Base-by-base conservation (phyloP, 2,797 vertebrate species). In the Pampus argenteus region DNA sequence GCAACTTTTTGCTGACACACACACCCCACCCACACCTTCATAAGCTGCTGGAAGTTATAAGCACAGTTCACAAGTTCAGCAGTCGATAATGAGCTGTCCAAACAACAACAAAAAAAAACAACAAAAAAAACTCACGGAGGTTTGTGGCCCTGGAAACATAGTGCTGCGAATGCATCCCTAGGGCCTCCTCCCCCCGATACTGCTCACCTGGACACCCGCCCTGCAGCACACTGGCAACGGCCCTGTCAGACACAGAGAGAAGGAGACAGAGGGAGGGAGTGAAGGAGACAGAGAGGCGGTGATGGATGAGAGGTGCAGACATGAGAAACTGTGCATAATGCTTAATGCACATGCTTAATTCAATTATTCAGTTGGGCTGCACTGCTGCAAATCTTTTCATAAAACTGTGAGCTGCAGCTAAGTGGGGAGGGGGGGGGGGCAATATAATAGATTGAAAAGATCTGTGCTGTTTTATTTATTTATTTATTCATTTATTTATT, bases 141-240 rank as follows among this genome's bases (percentile, higher is more conserved):
- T 97, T 98, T 76, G 96, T 96, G 72, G 96, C 91, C 79, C 96
- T 94, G 0, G 96, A 93, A 77, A 98, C 97, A 69, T 94, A 99
- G 85, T 97, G 97, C 81, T 98, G 97, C 38, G 96, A 95, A 0
- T 98, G 97, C 91, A 98, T 97, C 51, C 97, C 96, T 0, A 98
- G 96, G 90, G 96, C 96, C 87, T 97, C 96, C 90, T 99, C 97
- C 86, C 96, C 95, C 65, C 96, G 96, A 90, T 95, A 96, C 68
- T 96, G 97, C 90, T 98, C 97, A 74, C 95, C 93, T 86, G 96
- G 96, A 90, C 96, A 96, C 76, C 96, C 96, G 65, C 95, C 96
- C 92, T 99, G 97, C 96, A 99, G 96, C 86, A 97, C 98, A 45
- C 95, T 97, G 61, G 97, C 97, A 63, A 99, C 97, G 88, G 97